Evolutionary conservation across 2,888 invertebrate species (phyloP), one percentile per base, ranked within the genome.

Genomic region (Globia sparganii): DNA sequence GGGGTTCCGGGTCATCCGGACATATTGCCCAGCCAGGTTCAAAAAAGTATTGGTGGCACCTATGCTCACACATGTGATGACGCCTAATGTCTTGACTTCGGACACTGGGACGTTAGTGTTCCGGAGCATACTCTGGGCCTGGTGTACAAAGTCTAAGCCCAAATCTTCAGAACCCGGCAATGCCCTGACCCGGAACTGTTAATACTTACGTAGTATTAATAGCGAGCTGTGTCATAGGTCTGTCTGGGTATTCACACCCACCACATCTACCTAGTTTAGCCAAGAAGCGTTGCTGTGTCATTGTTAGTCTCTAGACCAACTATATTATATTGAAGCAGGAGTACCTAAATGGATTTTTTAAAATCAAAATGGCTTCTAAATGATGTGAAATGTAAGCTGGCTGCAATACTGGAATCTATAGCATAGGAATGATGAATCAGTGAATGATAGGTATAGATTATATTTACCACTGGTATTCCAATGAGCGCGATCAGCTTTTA

Each of bases 401-500:
- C 21, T 21, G 34, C 68, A 37, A 34, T 28, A 21, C 13, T 71
- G 1, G 4, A 31, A n/a, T 31, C 5, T 31, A 28, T 34, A 72
- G 1, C 34, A 18, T 67, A 31, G 28, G 25, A 40, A 49, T n/a
- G 4, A 61, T 58, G n/a, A 21, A 34, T 58, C 13, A n/a, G 15
- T 58, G 0, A 68, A 49, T 43, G 5, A 73, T 34, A 49, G 15
- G 0, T 15, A 37, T 31, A 34, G 21, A 21, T 25, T 11, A 61
- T 72, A 74, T 46, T 97, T 95, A 99, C 99, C 99, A 91, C 99
- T 99, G 0, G 99, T 99, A 92, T 99, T 99, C 99, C 99, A 99
- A 91, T 98, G 98, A 0, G 99, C 98, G 58, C 98, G 97, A 91
- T 98, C 98, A 0, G 98, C 98, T 93, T 98, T 98, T 88, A 99